These are phyloP conservation scores for Psittacula cyanocephala DNA, from an alignment of 2,113 vertebrate genomes.

Conservation along the genomic window DNA sequence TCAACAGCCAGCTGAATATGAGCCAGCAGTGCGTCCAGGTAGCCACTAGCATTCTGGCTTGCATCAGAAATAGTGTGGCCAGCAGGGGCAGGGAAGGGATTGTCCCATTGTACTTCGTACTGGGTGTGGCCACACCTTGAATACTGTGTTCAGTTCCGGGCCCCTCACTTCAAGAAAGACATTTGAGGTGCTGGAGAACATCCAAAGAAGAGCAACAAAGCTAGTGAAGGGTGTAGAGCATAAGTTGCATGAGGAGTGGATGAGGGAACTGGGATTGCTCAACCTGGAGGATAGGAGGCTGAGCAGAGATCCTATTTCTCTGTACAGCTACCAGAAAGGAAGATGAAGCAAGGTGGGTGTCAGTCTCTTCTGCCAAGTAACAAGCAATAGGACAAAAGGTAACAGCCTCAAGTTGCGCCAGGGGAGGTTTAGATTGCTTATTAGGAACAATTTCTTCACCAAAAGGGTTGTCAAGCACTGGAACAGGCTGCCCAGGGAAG, in stretches of 20 bases:
- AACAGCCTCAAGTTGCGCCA: neutral
- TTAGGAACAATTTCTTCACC: neutral
- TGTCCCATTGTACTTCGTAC: rapidly evolving
- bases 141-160: neutral
- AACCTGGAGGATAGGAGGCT: neutral
- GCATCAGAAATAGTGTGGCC: neutral
- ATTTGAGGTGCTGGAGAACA: neutral
- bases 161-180: neutral
- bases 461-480: neutral
- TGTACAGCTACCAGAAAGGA: neutral
- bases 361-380: neutral
- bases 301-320: neutral
- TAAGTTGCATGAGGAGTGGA: neutral
- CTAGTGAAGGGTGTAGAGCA: neutral
- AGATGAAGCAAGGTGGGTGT: neutral
- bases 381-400: neutral
- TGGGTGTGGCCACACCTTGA: rapidly evolving
- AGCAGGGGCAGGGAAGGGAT: neutral
- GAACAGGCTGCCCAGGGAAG: neutral
- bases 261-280: neutral
- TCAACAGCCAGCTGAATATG: neutral
- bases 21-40: neutral
- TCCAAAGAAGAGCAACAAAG: neutral
- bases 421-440: neutral
- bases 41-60: neutral